Percentiles rank a stretch among this genome's conserved stretches.
Conservation (phyloP, 2,113 vertebrate genomes). For the Cepphus grylle region DNA sequence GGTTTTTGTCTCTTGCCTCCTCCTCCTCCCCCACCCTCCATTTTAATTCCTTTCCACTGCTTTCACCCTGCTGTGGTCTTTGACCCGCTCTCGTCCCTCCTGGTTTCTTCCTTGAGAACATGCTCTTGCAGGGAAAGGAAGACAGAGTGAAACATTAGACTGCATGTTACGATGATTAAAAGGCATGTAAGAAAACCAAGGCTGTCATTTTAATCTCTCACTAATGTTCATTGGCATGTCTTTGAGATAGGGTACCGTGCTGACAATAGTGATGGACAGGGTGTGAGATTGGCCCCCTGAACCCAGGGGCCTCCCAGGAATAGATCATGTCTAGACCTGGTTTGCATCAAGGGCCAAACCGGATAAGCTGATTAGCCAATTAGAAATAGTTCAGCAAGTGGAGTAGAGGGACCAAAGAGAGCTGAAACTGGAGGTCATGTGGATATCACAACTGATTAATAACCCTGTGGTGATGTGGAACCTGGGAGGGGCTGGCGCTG, state of each 20-base stretch:
- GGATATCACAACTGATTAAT: slow-evolving; percentile 65
- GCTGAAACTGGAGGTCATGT: slow-evolving; percentile 59
- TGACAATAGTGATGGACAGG: slow-evolving; percentile 67
- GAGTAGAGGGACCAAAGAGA: slow-evolving; percentile 45
- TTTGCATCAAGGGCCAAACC: slow-evolving; percentile 63
- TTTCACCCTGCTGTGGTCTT: slow-evolving; percentile 41
- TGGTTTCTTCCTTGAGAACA: slow-evolving; percentile 49
- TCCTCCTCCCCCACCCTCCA: slow-evolving; percentile 3
- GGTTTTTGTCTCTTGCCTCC: slow-evolving; percentile 5
- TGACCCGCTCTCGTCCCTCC: slow-evolving; percentile 21
- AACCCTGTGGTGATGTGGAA: background rate
- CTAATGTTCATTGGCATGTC: slow-evolving; percentile 64
- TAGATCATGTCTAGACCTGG: slow-evolving; percentile 66
- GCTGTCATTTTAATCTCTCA: slow-evolving; percentile 61
- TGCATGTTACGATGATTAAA: slow-evolving; percentile 67
- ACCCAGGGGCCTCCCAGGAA: slow-evolving; percentile 59
- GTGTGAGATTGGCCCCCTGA: slow-evolving; percentile 60
- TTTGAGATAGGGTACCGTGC: slow-evolving; percentile 61
- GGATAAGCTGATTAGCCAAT: slow-evolving; percentile 65
- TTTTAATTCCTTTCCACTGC: slow-evolving; percentile 41
- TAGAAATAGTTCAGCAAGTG: slow-evolving; percentile 61
- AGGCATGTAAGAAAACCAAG: slow-evolving; percentile 65
- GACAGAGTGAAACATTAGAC: slow-evolving; percentile 67
- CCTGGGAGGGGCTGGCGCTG: background rate
- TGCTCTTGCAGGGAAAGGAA: slow-evolving; percentile 29